A percentile compares a stretch with the other conserved stretches of the same genome.
Conservation (phyloP, 2,113 vertebrate genomes). For the Psammodynastes pulverulentus region DNA sequence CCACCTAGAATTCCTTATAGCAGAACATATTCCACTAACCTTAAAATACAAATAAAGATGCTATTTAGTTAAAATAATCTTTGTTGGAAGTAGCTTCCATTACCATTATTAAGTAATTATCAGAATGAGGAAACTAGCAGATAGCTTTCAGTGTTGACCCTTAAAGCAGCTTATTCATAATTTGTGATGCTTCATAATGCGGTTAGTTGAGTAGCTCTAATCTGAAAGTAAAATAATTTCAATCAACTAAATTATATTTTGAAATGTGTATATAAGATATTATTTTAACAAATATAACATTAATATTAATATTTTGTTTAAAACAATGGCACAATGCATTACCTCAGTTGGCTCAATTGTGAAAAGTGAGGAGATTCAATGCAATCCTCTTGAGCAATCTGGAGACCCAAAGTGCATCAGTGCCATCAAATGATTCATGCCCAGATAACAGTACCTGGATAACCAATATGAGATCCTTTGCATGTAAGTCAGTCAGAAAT, state of each 20-base stretch:
- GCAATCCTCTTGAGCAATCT: background rate
- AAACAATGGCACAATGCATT: background rate
- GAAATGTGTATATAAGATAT: background rate
- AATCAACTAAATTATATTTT: background rate
- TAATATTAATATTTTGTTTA: background rate
- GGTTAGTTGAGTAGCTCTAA: conserved; percentile 27
- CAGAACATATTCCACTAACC: background rate
- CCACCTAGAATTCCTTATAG: conserved; percentile 31
- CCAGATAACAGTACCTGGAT: background rate
- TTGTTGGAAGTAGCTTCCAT: background rate
- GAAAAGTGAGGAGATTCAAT: background rate
- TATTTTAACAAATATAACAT: background rate
- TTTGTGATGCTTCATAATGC: conserved; percentile 7
- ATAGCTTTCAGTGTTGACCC: background rate
- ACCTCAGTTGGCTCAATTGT: background rate
- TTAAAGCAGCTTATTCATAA: background rate
- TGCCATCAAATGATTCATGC: background rate
- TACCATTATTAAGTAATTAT: background rate
- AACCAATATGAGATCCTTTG: background rate
- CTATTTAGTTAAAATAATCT: background rate
- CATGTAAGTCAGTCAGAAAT: background rate
- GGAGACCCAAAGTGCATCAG: background rate
- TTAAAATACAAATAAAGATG: background rate
- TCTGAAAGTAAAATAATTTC: conserved; percentile 5
- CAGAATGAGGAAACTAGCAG: background rate